Base-by-base conservation (phyloP, 2,888 invertebrate species). In the Plagodis pulveraria region DNA sequence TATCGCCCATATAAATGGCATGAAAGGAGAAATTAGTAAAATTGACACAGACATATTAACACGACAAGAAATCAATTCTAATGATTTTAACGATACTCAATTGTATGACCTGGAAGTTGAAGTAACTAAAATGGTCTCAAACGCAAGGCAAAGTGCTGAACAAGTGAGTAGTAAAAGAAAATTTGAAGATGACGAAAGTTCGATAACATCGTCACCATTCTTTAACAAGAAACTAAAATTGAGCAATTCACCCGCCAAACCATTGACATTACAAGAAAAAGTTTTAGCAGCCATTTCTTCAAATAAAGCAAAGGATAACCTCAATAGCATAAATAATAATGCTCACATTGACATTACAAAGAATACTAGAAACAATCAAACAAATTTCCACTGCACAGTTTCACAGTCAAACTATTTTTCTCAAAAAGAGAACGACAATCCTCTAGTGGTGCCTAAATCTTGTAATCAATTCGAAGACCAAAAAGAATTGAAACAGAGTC, bases 141-240 rank as follows among this genome's bases (percentile, higher is more conserved):
- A 10, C 2, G 40, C 40, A 22, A 22, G 49, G 33, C 52, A 54
- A 46, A 51, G 54, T 44, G n/a, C 54, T 57, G 58, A 51, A 45
- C 50, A 48, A 62, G 11, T 41, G 10, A 35, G 53, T 33, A 33
- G 42, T 36, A 63, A 58, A 57, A 55, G 89, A 67, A 89, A 90
- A 70, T 65, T 80, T 42, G 73, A 78, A 49, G 59, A 70, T 2
- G 77, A 83, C 22, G 76, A 78, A 33, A 74, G 73, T 58, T 43
- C 65, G 4, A 65, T 75, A 53, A 77, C 73, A 48, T 74, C 79
- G 32, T 92, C 92, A 0, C 90, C 90, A 11, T 91, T 84, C 73
- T 93, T 91, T 58, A 83, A 69, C 65, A 92, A 92, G 66, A 84
- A 78, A 67, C 83, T 50, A 59, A 90, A 91, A 71, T 11, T 86